A percentile compares a stretch with the other conserved stretches of the same genome.
phyloP scores from a whole-genome alignment of 1,140 invertebrate genomes.

The Amyelois transitella region DNA sequence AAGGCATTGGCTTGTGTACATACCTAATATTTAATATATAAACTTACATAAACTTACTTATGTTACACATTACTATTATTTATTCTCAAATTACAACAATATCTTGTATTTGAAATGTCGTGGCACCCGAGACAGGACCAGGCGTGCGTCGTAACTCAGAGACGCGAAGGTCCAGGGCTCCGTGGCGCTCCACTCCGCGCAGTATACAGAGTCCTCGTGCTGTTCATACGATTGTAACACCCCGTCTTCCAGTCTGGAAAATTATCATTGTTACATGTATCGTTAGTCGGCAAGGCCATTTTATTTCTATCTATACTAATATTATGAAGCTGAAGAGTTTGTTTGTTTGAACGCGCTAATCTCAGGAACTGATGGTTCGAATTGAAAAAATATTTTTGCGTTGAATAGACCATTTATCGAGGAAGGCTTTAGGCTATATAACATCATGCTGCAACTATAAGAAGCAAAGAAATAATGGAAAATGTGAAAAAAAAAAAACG shows the following conservation, averaged over 20 bases:
- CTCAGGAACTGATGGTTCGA: too few species aligned
- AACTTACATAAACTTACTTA: too few species aligned
- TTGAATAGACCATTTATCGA: too few species aligned
- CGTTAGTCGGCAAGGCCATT: neutral
- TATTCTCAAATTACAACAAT: constrained; percentile 74
- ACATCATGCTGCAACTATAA: too few species aligned
- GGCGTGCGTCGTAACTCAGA: constrained; percentile 95
- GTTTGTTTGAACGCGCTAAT: too few species aligned
- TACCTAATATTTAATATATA: too few species aligned
- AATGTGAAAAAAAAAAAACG: too few species aligned
- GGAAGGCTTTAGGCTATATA: too few species aligned
- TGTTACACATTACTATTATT: neutral
- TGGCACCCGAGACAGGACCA: constrained; percentile 95
- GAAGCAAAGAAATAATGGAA: too few species aligned
- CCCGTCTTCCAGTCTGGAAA: constrained; percentile 81
- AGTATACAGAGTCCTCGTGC: constrained; percentile 98
- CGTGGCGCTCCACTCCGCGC: constrained; percentile 95
- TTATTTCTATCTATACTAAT: neutral
- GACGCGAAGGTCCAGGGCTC: constrained; percentile 99
- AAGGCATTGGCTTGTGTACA: too few species aligned
- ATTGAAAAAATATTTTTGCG: too few species aligned
- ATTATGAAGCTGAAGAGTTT: neutral
- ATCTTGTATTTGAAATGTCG: constrained; percentile 94
- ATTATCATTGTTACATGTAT: neutral
- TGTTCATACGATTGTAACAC: constrained; percentile 93